These are phyloP conservation scores for Diarsia dahlii DNA, from an alignment of 2,888 invertebrate species.

Conservation along the genomic window DNA sequence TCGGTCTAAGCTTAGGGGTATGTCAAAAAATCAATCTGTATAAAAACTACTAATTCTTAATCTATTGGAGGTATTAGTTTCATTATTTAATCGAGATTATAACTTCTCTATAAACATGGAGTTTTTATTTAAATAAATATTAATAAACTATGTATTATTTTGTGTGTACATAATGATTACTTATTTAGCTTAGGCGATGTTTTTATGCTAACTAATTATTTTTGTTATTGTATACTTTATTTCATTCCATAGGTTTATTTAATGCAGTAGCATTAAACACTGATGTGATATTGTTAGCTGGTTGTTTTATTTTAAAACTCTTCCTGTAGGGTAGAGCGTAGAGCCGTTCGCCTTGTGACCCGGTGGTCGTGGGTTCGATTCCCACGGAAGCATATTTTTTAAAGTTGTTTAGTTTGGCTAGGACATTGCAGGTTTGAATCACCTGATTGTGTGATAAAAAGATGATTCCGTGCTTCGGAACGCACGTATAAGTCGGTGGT, in stretches of 20 bases:
- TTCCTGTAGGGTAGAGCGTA: not conserved
- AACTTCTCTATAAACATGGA: slow-evolving; percentile 15
- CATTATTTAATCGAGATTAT: slow-evolving; percentile 31
- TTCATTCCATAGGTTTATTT: slow-evolving; percentile 86
- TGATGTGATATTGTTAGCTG: slow-evolving; percentile 80
- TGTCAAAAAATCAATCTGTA: not conserved
- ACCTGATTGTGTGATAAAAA: no score
- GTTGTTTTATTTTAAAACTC: slow-evolving; percentile 52
- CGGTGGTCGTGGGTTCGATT: no score
- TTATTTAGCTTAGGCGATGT: slow-evolving; percentile 66
- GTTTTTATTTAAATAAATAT: slow-evolving; percentile 24
- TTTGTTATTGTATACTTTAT: slow-evolving; percentile 73
- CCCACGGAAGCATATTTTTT: no score
- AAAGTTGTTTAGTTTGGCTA: no score
- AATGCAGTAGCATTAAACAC: slow-evolving; percentile 79
- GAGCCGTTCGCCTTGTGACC: no score
- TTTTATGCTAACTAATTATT: slow-evolving; percentile 68
- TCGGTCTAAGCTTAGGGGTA: no score
- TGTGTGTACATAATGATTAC: slow-evolving; percentile 56
- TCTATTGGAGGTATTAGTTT: slow-evolving; percentile 7
- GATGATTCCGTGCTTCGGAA: no score
- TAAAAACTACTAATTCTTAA: not conserved
- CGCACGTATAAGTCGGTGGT: no score
- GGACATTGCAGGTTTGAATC: no score
- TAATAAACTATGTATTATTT: slow-evolving; percentile 46